Evolutionary conservation across 2,797 vertebrate species (phyloP), one percentile per base, ranked within the genome.

Genomic region (Amphiprion clarkii): DNA sequence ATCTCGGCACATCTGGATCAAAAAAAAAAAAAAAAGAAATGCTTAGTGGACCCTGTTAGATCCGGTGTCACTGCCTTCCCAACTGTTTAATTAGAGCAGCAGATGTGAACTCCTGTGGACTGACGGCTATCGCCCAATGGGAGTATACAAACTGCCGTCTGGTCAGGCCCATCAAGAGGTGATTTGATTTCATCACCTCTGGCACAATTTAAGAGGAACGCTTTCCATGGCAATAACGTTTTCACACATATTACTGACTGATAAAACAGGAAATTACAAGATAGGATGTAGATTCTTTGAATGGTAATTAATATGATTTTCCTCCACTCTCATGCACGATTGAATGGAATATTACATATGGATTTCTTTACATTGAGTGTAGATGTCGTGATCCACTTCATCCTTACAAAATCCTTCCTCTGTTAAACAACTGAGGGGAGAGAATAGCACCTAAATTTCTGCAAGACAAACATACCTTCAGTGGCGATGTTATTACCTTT

Each of bases 1-100:
- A 70, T 64, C 70, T 27, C 36, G 27, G 73, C 78, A 78, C 90
- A 91, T 84, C 85, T 90, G 89, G 69, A 58, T 78, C 76, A 74
- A 80, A 52, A 69, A 73, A 68, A 36, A 36, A 36, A 33, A 6
- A 33, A 36, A 36, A 36, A 36, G 10, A 36, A 36, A 78, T 73
- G 51, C 79, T 90, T 74, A 82, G 81, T 67, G 66, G 86, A 85
- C 75, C 72, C 77, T 73, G 74, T 83, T 83, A 78, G 76, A 86
- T 80, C 78, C 67, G 52, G 78, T 78, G 81, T 80, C 79, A 72
- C 62, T 52, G 49, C 67, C 54, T 51, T 71, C 55, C 77, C 63
- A 53, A 67, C 78, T 70, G 60, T 80, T 85, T 86, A 90, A 90
- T 90, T 90, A 88, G 71, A 75, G 11, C 55, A 61, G 79, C 82